These are phyloP conservation scores for Daktulosphaira vitifoliae DNA, from an alignment of 1,140 invertebrate species.

Conservation along the genomic window DNA sequence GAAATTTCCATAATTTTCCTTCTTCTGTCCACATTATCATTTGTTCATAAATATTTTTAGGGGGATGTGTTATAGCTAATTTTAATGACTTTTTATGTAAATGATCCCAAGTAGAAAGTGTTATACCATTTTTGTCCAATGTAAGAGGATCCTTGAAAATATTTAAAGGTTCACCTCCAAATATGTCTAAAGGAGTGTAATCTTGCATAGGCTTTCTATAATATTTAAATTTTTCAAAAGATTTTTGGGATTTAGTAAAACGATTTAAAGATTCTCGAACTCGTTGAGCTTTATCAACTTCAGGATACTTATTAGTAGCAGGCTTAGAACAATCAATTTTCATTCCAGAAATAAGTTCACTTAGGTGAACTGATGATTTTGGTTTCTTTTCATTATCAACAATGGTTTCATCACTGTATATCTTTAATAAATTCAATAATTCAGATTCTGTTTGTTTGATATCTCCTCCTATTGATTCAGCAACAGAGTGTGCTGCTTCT, in stretches of 20 bases:
- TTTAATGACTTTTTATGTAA: conserved; percentile 57
- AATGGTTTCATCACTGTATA: conserved; percentile 25
- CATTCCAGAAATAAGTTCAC: conserved; percentile 19
- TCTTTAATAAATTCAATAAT: conserved; percentile 48
- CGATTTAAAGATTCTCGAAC: not conserved
- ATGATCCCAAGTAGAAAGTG: conserved; percentile 58
- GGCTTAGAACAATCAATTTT: conserved; percentile 11
- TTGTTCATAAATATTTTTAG: conserved; percentile 84
- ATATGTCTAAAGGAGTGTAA: conserved; percentile 24
- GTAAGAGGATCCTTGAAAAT: conserved; percentile 29
- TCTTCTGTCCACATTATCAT: conserved; percentile 89
- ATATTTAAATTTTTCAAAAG: conserved; percentile 21
- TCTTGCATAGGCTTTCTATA: conserved; percentile 16
- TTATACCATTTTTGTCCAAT: conserved; percentile 41
- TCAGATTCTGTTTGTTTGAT: conserved; percentile 61
- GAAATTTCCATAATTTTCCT: conserved; percentile 93
- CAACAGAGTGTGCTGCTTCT: conserved; percentile 59
- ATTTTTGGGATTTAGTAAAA: not conserved
- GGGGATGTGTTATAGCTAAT: conserved; percentile 56
- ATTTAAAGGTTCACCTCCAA: conserved; percentile 20
- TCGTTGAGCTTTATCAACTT: conserved; percentile 6
- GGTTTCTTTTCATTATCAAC: not conserved
- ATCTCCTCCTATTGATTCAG: conserved; percentile 55
- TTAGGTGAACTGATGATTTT: conserved; percentile 18
- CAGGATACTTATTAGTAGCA: not conserved